Evolutionary conservation across 1,140 invertebrate genomes (phyloP).

Genomic region (Drosophila nasuta): DNA sequence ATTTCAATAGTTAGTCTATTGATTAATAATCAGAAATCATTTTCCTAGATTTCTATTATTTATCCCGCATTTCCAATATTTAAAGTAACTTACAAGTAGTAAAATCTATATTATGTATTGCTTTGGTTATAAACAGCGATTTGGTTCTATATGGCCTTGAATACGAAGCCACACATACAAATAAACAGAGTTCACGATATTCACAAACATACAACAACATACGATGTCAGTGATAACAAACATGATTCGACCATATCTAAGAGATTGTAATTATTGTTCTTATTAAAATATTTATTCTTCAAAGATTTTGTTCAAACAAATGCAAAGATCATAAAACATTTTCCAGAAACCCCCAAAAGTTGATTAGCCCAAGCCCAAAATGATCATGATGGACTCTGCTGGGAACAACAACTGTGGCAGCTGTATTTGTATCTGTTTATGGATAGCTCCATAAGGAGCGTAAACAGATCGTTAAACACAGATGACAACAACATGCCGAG

Average conservation of each 20-base stretch:
- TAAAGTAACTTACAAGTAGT: too few relatives aligned
- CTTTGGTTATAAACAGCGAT: not conserved
- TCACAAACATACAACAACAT: not conserved
- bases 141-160: constrained; percentile 4
- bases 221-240: constrained; percentile 9
- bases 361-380: not conserved
- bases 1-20: too few relatives aligned
- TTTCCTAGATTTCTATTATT: too few relatives aligned
- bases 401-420: constrained; percentile 25
- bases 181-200: not conserved
- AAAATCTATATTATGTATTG: too few relatives aligned
- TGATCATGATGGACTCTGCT: not conserved
- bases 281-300: constrained; percentile 11
- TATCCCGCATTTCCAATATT: too few relatives aligned
- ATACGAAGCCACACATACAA: too few relatives aligned
- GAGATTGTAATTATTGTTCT: constrained; percentile 21
- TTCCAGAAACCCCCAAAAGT: constrained; percentile 3
- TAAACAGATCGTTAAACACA: constrained; percentile 65
- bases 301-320: constrained; percentile 15
- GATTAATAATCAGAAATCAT: too few relatives aligned
- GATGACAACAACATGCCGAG: constrained; percentile 61
- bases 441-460: constrained; percentile 30
- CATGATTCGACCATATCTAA: constrained; percentile 12
- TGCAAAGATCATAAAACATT: constrained; percentile 19
- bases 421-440: constrained; percentile 4